phyloP scores from a whole-genome alignment of 2,113 vertebrate species.

The Strigops habroptila region DNA sequence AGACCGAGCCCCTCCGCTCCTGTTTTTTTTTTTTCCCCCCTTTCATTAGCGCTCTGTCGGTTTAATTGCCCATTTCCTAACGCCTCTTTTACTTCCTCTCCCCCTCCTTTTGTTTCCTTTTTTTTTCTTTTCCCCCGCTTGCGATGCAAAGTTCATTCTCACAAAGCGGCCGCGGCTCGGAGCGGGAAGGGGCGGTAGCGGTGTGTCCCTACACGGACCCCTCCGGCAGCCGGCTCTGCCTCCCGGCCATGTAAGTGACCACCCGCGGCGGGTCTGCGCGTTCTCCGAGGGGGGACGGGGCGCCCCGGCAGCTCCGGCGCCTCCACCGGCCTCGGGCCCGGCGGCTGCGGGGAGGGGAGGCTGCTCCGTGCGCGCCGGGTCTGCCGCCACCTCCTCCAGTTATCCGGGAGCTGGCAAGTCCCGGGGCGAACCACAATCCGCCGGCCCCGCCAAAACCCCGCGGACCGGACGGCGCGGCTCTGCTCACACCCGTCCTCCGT shows the following conservation, averaged over 20 bases:
- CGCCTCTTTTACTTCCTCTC: background rate
- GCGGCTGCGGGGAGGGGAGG: background rate
- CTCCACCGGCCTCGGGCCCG: background rate
- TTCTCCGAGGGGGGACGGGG: background rate
- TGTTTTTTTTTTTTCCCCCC: background rate
- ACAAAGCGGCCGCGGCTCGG: background rate
- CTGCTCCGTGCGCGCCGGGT: background rate
- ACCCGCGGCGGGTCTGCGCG: background rate
- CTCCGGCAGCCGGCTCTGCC: background rate
- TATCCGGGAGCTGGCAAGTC: background rate
- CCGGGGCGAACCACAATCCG: background rate
- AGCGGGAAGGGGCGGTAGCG: background rate
- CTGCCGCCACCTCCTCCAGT: background rate
- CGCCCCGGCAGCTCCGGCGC: background rate
- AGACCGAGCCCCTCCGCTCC: background rate
- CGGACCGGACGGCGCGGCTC: background rate
- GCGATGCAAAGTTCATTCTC: background rate
- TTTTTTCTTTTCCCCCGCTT: background rate
- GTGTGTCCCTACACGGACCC: background rate
- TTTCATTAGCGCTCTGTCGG: slow-evolving; percentile 25
- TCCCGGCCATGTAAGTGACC: slow-evolving; percentile 60
- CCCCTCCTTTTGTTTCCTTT: background rate
- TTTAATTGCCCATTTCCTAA: slow-evolving; percentile 63
- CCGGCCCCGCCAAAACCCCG: background rate
- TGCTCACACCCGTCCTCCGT: background rate